phyloP scores from a whole-genome alignment of 2,797 vertebrate species.

The Merluccius polli region DNA sequence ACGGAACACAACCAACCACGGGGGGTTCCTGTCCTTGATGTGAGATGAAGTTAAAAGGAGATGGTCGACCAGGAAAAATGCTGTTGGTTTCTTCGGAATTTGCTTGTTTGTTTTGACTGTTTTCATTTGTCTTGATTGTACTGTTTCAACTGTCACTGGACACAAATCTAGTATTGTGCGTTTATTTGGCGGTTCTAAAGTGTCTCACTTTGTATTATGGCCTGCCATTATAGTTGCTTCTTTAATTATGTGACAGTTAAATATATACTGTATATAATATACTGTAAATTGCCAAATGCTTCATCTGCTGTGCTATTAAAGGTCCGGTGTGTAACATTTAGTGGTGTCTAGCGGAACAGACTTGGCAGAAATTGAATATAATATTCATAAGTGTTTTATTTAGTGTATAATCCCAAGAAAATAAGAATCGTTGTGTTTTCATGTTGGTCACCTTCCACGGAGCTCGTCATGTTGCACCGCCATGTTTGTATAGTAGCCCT shows the following conservation, averaged over 20 bases:
- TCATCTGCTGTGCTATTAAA: conserved; percentile 58
- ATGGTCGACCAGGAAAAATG: neutral
- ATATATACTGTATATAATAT: too few species aligned
- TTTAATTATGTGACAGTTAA: neutral
- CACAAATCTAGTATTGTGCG: neutral
- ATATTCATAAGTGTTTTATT: too few species aligned
- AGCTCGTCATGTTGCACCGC: too few species aligned
- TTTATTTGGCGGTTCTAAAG: too few species aligned
- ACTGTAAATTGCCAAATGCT: conserved; percentile 53
- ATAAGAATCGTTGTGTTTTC: too few species aligned
- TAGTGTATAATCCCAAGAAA: too few species aligned
- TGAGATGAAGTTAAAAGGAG: neutral
- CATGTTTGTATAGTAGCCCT: too few species aligned
- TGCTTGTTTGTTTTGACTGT: neutral
- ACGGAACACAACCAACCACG: neutral
- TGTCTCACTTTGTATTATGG: neutral
- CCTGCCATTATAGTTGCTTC: too few species aligned
- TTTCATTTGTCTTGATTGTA: neutral
- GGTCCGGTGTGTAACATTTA: too few species aligned
- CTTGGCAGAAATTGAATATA: too few species aligned
- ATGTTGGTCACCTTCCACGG: too few species aligned
- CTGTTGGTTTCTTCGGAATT: neutral
- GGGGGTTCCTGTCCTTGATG: neutral
- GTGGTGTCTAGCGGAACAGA: too few species aligned
- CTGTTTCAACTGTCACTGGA: neutral